These are phyloP conservation scores for Diploptera punctata DNA, from an alignment of 2,888 invertebrate species.

Conservation along the genomic window DNA sequence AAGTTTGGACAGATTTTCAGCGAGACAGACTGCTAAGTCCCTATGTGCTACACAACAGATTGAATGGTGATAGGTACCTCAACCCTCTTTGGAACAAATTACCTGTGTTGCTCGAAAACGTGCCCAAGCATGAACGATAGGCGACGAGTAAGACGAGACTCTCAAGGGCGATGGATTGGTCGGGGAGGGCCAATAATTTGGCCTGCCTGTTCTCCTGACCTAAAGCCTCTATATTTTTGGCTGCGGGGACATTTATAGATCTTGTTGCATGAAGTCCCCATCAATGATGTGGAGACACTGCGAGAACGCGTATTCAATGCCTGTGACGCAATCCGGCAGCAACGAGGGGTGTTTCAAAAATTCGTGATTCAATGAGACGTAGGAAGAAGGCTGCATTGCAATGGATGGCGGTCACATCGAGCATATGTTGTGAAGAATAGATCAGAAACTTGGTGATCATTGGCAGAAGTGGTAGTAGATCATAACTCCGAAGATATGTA, in stretches of 20 bases:
- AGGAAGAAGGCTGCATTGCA: constrained; percentile 7
- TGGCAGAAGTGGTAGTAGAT: background rate
- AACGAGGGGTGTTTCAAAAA: background rate
- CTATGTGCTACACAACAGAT: too few relatives aligned
- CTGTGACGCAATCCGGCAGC: constrained; percentile 2
- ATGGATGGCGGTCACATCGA: constrained; percentile 5
- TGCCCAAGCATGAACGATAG: too few relatives aligned
- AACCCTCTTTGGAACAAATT: too few relatives aligned
- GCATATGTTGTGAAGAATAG: background rate
- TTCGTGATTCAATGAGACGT: background rate
- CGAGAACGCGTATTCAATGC: constrained; percentile 8
- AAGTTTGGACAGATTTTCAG: too few relatives aligned
- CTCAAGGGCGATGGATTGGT: too few relatives aligned
- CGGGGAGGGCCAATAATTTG: too few relatives aligned
- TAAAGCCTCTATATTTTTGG: background rate
- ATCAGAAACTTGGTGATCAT: background rate
- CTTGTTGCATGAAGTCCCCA: background rate
- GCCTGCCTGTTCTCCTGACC: too few relatives aligned
- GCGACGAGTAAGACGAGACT: too few relatives aligned
- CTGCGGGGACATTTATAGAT: background rate
- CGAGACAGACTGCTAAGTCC: too few relatives aligned
- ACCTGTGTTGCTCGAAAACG: too few relatives aligned
- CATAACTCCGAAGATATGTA: background rate
- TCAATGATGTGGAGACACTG: background rate
- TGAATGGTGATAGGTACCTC: too few relatives aligned